Evolutionary conservation across 2,797 vertebrate genomes (phyloP), one percentile per base, ranked within the genome.

Genomic region (Phrynocephalus guinanensis): DNA sequence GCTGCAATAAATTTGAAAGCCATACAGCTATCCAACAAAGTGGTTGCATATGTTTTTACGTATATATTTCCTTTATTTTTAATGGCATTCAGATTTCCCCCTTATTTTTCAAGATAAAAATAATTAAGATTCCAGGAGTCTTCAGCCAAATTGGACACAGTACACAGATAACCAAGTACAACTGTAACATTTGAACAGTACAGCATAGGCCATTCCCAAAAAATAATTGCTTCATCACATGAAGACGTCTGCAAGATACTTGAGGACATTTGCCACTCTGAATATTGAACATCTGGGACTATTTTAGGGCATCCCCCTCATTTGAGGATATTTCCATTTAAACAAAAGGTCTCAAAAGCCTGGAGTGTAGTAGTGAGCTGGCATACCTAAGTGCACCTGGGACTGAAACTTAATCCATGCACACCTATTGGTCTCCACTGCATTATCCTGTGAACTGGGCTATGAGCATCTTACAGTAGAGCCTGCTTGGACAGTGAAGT

Each of bases 261-360:
- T n/a, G 33, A 52, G 71, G 20, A 28, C 5, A 33, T 77, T 85
- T 67, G 60, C 60, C 73, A 77, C 73, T 60, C 26, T 50, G 38
- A 76, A 84, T 85, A 50, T 11, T 63, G 24, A 15, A 84, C 72
- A 82, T 66, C 71, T 82, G 79, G 76, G 52, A 82, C 20, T 38
- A 77, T 52, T 87, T 68, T 76, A 68, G 9, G 26, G 67, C 63
- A 73, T 28, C 26, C 38, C 38, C 67, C 16, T 33, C 3, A 60
- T 52, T 30, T 38, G 28, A 82, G 24, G 30, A 84, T 24, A 66
- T 77, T 85, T 67, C 38, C 38, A 68, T 22, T 77, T 63, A 75
- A 75, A 38, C 11, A 50, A 56, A 56, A 10, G 13, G 67, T 71
- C 22, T 56, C 44, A 86, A 70, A 86, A 71, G 20, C n/a, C 66